Conservation (phyloP, 2,888 invertebrate genomes). For the Malthinus flaveolus region DNA sequence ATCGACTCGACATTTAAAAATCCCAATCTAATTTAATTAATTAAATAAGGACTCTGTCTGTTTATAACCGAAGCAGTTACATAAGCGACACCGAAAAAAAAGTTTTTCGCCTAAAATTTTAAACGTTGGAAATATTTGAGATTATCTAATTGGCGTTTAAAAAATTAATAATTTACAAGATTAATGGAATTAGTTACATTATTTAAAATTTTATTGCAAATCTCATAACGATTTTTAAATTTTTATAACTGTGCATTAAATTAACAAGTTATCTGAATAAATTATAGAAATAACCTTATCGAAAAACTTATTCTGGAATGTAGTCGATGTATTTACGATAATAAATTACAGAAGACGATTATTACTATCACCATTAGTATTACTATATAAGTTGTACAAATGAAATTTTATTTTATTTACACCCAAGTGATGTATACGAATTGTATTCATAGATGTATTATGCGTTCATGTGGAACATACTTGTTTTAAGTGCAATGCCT, state of each 20-base stretch:
- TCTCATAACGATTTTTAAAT: background rate
- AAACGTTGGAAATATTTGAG: no score
- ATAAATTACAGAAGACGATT: background rate
- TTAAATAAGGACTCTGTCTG: no score
- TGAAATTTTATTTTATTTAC: no score
- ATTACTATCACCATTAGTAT: no score
- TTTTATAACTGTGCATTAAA: conserved; percentile 3
- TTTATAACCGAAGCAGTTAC: no score
- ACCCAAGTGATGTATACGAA: background rate
- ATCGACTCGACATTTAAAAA: no score
- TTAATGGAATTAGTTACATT: background rate
- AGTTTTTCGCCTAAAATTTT: no score
- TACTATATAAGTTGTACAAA: no score
- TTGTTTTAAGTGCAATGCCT: conserved; percentile 16
- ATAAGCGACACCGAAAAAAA: no score
- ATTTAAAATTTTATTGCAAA: background rate
- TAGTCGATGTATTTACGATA: conserved; percentile 4
- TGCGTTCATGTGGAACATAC: conserved; percentile 23
- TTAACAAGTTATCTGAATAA: conserved; percentile 6
- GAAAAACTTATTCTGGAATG: conserved; percentile 4
- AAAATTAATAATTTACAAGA: no score
- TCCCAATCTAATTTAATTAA: no score
- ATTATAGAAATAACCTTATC: conserved; percentile 4
- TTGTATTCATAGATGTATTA: conserved; percentile 4
- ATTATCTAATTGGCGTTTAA: no score